Conservation (phyloP, 2,888 invertebrate species). For the Parthenolecanium corni region DNA sequence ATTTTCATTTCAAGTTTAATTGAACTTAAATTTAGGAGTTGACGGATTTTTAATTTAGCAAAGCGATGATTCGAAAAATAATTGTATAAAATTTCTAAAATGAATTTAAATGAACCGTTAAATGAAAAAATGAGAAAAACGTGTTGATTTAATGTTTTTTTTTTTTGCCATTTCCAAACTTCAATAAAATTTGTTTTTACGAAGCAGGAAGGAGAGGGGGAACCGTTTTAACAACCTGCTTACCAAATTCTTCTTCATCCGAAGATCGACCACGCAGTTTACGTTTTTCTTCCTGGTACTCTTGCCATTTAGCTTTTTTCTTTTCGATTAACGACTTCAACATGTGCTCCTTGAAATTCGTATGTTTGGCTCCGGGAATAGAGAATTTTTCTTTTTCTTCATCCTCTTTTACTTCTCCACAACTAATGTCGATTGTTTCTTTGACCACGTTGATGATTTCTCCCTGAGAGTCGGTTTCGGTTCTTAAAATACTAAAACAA, state of each 20-base stretch:
- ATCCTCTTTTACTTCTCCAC: not conserved
- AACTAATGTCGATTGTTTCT: constrained; percentile 11
- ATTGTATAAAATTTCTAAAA: not conserved
- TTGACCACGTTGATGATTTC: constrained; percentile 6
- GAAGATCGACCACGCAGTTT: not conserved
- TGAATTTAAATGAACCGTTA: no score
- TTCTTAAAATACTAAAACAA: constrained; percentile 10
- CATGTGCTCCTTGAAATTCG: constrained; percentile 7
- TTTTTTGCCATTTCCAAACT: no score
- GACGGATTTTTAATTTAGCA: not conserved
- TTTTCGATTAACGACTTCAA: constrained; percentile 3
- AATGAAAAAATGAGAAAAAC: no score
- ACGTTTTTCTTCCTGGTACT: constrained; percentile 15
- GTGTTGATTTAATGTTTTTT: no score
- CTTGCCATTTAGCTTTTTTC: constrained; percentile 11
- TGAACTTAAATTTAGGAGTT: not conserved
- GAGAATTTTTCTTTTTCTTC: not conserved
- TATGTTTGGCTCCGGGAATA: constrained; percentile 7
- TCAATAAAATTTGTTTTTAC: no score
- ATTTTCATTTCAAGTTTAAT: no score
- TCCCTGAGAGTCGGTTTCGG: constrained; percentile 16
- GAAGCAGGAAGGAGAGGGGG: no score
- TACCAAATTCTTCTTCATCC: constrained; percentile 10
- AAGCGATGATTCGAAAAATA: not conserved
- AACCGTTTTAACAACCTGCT: no score